Base-by-base conservation (phyloP, 2,113 vertebrate genomes). In the Rhizomys pruinosus region DNA sequence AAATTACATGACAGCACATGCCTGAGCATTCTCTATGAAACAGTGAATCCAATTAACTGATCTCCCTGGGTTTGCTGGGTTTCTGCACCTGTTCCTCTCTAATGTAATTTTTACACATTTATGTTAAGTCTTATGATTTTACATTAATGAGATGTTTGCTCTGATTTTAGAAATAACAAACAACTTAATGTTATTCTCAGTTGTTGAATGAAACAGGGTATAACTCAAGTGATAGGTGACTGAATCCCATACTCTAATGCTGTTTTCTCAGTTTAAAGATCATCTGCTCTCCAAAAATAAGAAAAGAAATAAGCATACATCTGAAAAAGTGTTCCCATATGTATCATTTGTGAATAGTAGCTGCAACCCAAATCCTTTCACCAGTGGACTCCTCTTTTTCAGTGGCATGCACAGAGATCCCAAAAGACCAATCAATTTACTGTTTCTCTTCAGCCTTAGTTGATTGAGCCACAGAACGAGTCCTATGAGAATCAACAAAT, bases 401-500 rank as follows among this genome's bases (percentile, higher is more conserved):
- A 25, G 12, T 20, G 15, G 29, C 39, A 66, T 57, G 9, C 17
- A 85, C 7, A 2, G 16, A 76, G 10, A 68, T 84, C 57, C 59
- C 52, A 37, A 27, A 93, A 52, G 59, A 20, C 11, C 44, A 59
- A 84, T 76, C 29, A 88, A 76, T 82, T 78, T 47, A 55, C 63
- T 22, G 22, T 39, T 13, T 74, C 59, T 89, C 7, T 92, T 92
- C 57, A 76, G 93, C 34, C 34, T 90, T 74, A 72, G 76, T 61
- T 94, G 71, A 94, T 42, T 88, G 57, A 92, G 91, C 78, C 90
- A 91, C 88, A 34, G 85, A 95, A 69, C 88, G 73, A 64, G 52
- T 86, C 91, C 86, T 73, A 1, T 55, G 68, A 73, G 59, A 91
- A 94, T 73, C 47, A 39, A 77, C 34, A 84, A 94, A 89, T 80